Evolutionary conservation across 1,140 invertebrate genomes (phyloP).

Genomic region (Halictus rubicundus): DNA sequence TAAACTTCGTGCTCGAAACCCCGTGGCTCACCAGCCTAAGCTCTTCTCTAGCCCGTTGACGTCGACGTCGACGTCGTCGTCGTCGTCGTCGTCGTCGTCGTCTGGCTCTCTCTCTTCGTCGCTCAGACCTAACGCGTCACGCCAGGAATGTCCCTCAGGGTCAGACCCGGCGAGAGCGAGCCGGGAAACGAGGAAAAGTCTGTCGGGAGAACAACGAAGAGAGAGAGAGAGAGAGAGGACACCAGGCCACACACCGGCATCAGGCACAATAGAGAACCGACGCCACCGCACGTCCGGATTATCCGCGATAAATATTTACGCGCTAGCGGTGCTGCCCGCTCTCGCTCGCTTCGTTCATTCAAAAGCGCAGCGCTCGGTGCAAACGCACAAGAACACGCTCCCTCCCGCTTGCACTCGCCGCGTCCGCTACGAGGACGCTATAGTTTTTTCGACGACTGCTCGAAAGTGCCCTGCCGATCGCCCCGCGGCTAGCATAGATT

Average conservation of each 20-base stretch:
- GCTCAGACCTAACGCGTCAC: slow-evolving; percentile 52
- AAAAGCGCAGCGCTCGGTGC: slow-evolving; percentile 44
- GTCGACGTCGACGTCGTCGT: slow-evolving; percentile 43
- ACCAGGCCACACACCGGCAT: neutral
- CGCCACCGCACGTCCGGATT: slow-evolving; percentile 41
- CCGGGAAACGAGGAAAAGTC: slow-evolving; percentile 9
- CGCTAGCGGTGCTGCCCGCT: slow-evolving; percentile 18
- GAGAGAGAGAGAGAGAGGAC: too few species aligned
- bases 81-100: slow-evolving; percentile 39
- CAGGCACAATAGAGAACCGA: neutral
- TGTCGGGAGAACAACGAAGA: too few species aligned
- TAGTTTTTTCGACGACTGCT: too few species aligned
- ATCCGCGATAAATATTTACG: slow-evolving; percentile 64
- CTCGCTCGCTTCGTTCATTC: slow-evolving; percentile 17
- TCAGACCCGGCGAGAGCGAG: slow-evolving; percentile 37
- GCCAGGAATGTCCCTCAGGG: slow-evolving; percentile 68
- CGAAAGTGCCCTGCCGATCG: too few species aligned
- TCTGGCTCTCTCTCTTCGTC: slow-evolving; percentile 23
- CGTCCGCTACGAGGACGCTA: too few species aligned
- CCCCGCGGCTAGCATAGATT: too few species aligned
- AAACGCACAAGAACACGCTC: neutral
- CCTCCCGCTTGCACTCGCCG: neutral
- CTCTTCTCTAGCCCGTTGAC: slow-evolving; percentile 45
- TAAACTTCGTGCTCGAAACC: slow-evolving; percentile 69
- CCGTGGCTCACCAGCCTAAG: slow-evolving; percentile 57